Conservation (phyloP, 2,888 invertebrate species). For the Microctonus hyperodae region DNA sequence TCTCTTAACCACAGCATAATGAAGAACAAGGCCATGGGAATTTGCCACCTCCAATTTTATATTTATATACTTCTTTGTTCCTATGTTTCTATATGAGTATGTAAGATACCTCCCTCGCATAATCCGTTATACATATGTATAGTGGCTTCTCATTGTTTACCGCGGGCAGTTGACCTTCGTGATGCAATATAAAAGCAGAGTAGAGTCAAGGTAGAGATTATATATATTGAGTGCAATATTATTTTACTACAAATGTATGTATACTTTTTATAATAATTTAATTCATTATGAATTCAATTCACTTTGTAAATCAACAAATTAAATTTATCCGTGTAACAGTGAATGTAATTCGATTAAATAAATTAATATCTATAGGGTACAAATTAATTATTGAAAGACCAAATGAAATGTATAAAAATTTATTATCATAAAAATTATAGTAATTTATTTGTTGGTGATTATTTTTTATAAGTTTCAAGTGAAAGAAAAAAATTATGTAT, state of each 20-base stretch:
- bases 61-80: constrained; percentile 12
- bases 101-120: constrained; percentile 26
- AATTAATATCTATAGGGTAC: neutral
- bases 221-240: constrained; percentile 5
- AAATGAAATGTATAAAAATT: neutral
- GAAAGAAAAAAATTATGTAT: too few relatives aligned
- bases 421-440: neutral
- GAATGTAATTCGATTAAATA: neutral
- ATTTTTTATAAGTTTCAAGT: too few relatives aligned
- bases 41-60: constrained; percentile 35
- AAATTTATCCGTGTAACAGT: neutral
- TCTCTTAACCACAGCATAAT: constrained; percentile 27
- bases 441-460: neutral
- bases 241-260: constrained; percentile 14
- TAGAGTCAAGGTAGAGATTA: constrained; percentile 45
- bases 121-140: constrained; percentile 51
- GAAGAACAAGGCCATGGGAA: constrained; percentile 48
- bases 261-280: neutral
- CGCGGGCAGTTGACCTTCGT: constrained; percentile 33
- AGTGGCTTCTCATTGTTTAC: constrained; percentile 42
- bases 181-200: constrained; percentile 37
- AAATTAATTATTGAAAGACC: neutral
- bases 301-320: neutral
- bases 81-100: constrained; percentile 29
- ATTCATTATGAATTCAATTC: neutral